Conservation (phyloP, 2,113 vertebrate species). For the Eptatretus burgeri region DNA sequence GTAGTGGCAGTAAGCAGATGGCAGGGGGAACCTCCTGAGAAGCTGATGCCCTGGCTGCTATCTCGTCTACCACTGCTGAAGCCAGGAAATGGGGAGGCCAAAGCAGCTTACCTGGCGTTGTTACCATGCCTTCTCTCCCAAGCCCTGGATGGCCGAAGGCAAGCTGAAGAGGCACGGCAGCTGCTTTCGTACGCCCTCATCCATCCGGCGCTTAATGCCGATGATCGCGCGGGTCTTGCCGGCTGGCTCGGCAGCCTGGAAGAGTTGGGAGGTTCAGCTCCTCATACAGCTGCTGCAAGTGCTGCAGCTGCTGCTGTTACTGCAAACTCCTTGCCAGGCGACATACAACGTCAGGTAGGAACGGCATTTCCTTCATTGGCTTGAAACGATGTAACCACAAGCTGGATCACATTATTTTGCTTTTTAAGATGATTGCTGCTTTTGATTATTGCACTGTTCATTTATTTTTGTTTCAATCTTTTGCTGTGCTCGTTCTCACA, state of each 20-base stretch:
- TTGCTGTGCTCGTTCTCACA: too few species aligned
- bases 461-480: too few species aligned
- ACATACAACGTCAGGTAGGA: too few species aligned
- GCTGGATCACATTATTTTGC: too few species aligned
- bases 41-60: slow-evolving; percentile 60
- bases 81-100: slow-evolving; percentile 69
- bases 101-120: slow-evolving; percentile 86
- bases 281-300: too few species aligned
- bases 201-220: slow-evolving; percentile 72
- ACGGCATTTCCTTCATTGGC: too few species aligned
- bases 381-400: too few species aligned
- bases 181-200: slow-evolving; percentile 89
- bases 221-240: slow-evolving; percentile 63
- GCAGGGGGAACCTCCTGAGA: slow-evolving; percentile 80
- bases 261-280: slow-evolving; percentile 18
- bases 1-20: slow-evolving; percentile 76
- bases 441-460: too few species aligned
- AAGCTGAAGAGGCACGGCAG: slow-evolving; percentile 86
- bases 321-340: too few species aligned
- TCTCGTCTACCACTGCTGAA: slow-evolving; percentile 82
- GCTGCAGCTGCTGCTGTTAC: too few species aligned
- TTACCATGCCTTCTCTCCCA: slow-evolving; percentile 78
- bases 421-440: too few species aligned
- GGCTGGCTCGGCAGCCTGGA: slow-evolving; percentile 97
- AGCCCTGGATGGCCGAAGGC: slow-evolving; percentile 76